Base-by-base conservation (phyloP, 2,113 vertebrate species). In the Girardinichthys multiradiatus region DNA sequence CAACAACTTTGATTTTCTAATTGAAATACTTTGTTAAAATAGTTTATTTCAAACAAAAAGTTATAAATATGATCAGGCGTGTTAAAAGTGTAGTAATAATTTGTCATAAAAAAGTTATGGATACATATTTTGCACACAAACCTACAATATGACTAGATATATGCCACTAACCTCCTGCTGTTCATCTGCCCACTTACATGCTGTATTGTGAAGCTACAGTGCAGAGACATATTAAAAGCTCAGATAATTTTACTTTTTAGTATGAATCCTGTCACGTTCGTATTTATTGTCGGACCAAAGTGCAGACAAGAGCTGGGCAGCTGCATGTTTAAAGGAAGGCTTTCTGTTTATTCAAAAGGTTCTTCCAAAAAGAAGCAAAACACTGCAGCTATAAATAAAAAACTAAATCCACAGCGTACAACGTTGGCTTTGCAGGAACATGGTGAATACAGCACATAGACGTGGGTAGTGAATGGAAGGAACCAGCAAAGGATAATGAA, bases 91-190 rank as follows among this genome's bases (percentile, higher is more conserved):
- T 72, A 70, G 30, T 68, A 68, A 78, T 29, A 60, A 74, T 86
- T 74, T 24, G 1, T 45, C 17, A 64, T 63, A 51, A 81, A 76
- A 39, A 81, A 14, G 48, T 80, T 85, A 87, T 87, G 67, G 84
- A 87, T 42, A 61, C 58, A 29, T 79, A 82, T 76, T 82, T 70
- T 45, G 42, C 15, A 70, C 72, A 85, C 75, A 77, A 85, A 64
- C 86, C 78, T 77, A 63, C 37, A 45, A 57, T 75, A 28, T 77
- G 72, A 86, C 57, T 74, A 86, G 57, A 67, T 60, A 37, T 61
- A 77, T 59, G 77, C 26, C 30, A 64, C 61, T 79, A 76, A 73
- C 48, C 76, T 73, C 80, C 80, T 83, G 73, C 78, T 66, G 68
- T 9, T 63, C 70, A 78, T 57, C 77, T 83, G n/a, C 74, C 76